Conservation (phyloP, 1,140 invertebrate species). For the Euschistus heros region DNA sequence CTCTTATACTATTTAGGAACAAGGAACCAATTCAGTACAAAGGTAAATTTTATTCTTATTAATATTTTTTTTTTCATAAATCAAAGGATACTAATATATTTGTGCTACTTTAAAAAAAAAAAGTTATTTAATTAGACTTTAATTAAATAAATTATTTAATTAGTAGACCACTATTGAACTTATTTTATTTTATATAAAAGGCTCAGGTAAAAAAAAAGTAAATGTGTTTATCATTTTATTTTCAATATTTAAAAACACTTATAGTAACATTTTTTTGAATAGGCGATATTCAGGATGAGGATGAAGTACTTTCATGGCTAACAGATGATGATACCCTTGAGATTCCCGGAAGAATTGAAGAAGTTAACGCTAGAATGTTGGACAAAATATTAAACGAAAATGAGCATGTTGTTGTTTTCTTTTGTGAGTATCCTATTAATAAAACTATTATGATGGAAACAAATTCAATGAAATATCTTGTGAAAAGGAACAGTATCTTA, state of each 20-base stretch:
- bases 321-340: conserved; percentile 85
- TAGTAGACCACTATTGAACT: background rate
- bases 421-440: conserved; percentile 56
- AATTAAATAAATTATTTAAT: background rate
- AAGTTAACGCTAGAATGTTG: conserved; percentile 83
- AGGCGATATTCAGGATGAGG: conserved; percentile 81
- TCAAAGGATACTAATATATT: background rate
- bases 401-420: conserved; percentile 81
- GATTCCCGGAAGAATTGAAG: conserved; percentile 86
- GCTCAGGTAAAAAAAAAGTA: too few relatives aligned
- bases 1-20: conserved; percentile 82
- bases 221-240: background rate
- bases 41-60: conserved; percentile 33
- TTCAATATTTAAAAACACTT: background rate
- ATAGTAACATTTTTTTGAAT: conserved; percentile 27
- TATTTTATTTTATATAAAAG: too few relatives aligned
- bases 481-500: too few relatives aligned
- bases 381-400: conserved; percentile 82
- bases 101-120: too few relatives aligned
- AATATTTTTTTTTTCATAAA: background rate
- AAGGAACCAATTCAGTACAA: conserved; percentile 70
- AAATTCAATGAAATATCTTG: background rate
- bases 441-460: background rate
- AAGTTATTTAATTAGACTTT: background rate
- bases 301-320: conserved; percentile 80